phyloP scores from a whole-genome alignment of 2,113 vertebrate species.

The Neolamprologus devosi region DNA sequence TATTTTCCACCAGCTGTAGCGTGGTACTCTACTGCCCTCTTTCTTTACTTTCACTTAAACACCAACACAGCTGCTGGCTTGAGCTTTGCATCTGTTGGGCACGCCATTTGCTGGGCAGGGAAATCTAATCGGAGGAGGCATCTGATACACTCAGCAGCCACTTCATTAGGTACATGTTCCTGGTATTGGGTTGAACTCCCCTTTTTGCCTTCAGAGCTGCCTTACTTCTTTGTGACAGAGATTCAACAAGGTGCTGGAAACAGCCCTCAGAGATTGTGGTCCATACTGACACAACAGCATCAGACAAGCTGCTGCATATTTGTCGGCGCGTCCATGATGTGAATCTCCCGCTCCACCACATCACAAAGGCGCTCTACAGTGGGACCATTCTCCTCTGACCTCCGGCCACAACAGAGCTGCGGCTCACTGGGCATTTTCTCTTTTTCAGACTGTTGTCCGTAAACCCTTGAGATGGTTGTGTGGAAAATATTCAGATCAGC shows the following conservation, averaged over 20 bases:
- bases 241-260: not conserved
- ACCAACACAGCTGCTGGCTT: not conserved
- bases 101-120: slow-evolving; percentile 40
- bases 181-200: not conserved
- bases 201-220: not conserved
- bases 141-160: not conserved
- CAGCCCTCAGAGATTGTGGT: not conserved
- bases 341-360: not conserved
- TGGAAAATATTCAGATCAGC: not conserved
- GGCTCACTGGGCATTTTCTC: not conserved
- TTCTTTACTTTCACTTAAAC: not conserved
- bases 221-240: not conserved
- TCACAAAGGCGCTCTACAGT: not conserved
- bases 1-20: not conserved
- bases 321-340: not conserved
- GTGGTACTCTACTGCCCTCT: slow-evolving; percentile 49
- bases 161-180: not conserved
- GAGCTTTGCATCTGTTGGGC: not conserved
- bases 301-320: not conserved
- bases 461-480: not conserved
- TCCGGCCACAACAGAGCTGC: not conserved
- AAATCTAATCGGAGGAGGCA: not conserved
- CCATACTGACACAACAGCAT: not conserved
- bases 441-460: not conserved
- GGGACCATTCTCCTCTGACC: not conserved